A percentile compares a stretch with the other conserved stretches of the same genome.
Conservation (phyloP, 2,888 invertebrate species). For the Noctuana brunneofusca region DNA sequence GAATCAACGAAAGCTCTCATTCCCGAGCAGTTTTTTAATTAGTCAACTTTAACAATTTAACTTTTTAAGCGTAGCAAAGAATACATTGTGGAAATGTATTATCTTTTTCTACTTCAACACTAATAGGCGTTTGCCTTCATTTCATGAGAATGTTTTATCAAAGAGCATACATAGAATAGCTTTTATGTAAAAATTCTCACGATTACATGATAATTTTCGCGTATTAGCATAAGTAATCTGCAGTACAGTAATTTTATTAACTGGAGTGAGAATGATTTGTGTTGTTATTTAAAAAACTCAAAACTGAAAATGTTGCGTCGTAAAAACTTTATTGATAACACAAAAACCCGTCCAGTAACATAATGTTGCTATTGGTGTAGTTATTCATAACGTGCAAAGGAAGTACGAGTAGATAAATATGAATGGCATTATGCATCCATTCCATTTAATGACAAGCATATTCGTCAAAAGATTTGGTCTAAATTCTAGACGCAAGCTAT, state of each 20-base stretch:
- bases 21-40: background rate
- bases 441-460: conserved; percentile 17
- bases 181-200: conserved; percentile 30
- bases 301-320: background rate
- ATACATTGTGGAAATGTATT: background rate
- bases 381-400: background rate
- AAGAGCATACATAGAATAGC: conserved; percentile 23
- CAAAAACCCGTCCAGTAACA: background rate
- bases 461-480: conserved; percentile 16
- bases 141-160: conserved; percentile 24
- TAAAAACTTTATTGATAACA: background rate
- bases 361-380: background rate
- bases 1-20: background rate
- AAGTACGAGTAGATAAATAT: background rate
- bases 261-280: conserved; percentile 1
- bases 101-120: conserved; percentile 12
- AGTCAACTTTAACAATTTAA: background rate
- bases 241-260: conserved; percentile 26
- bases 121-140: conserved; percentile 9
- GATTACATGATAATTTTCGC: conserved; percentile 29
- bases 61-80: background rate
- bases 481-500: conserved; percentile 8
- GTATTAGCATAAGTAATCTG: conserved; percentile 30
- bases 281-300: conserved; percentile 3
- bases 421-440: conserved; percentile 11